Evolutionary conservation across 2,888 invertebrate species (phyloP), one percentile per base, ranked within the genome.

Genomic region (Drosophila tripunctata): DNA sequence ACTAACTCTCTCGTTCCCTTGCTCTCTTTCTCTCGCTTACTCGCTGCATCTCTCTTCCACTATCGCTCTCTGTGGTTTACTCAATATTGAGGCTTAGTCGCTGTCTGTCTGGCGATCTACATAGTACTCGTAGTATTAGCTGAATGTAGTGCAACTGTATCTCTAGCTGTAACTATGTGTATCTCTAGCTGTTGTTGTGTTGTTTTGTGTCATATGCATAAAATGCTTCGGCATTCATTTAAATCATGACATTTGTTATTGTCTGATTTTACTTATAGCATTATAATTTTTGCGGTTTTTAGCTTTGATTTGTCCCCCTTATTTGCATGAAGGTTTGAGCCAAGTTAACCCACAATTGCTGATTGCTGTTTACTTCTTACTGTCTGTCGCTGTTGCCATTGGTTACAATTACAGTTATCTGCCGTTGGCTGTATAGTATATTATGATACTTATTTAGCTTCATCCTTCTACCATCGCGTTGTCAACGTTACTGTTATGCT

Each of bases 381-480:
- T 17, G 47, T 55, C 50, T 63, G 48, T 50, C 56, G 63, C 44
- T 65, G 70, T 56, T 56, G 51, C 50, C 40, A 36, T 57, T 72
- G 76, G 82, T 78, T 83, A 83, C 76, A 78, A 78, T 83, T 83
- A 81, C 87, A 82, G 75, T 78, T 87, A 83, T 58, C 54, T 63
- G 36, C 22, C 45, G 15, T 33, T 47, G 44, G 40, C 7, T 19
- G 31, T 41, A 22, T 50, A 10, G 31, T 41, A 22, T 50, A 10
- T 10, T 10, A 3, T 10, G 4, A 3, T 27, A 44, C 38, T 40
- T 55, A 38, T 40, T 45, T 22, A 35, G 22, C 30, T 41, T 35
- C 44, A 61, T 47, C 27, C 51, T 60, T 38, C 40, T 38, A 5
- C 5, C 30, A 5, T 6, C 30, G 22, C 36, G 43, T 47, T 7